phyloP scores from a whole-genome alignment of 2,113 vertebrate genomes.

The Poeciliopsis occidentalis region DNA sequence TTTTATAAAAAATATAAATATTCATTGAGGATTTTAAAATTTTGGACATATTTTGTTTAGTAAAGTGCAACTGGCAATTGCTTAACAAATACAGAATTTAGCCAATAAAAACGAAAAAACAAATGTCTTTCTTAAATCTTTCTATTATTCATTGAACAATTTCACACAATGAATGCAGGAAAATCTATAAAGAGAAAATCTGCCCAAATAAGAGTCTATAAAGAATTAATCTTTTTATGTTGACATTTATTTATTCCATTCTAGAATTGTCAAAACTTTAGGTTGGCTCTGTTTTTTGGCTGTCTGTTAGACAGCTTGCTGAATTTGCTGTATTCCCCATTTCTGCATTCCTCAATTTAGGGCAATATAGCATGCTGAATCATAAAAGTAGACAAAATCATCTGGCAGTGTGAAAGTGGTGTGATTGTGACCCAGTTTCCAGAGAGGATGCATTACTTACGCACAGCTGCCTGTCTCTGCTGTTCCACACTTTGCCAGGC shows the following conservation, averaged over 20 bases:
- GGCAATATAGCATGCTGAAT: constrained; percentile 41
- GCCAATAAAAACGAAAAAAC: not conserved
- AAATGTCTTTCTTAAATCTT: not conserved
- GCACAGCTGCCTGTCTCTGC: constrained; percentile 66
- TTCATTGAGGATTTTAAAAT: too few species aligned
- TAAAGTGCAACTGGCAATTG: not conserved
- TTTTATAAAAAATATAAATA: not conserved
- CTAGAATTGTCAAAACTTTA: not conserved
- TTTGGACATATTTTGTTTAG: too few species aligned
- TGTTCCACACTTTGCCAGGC: constrained; percentile 39
- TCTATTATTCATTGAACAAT: not conserved
- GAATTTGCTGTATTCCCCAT: not conserved
- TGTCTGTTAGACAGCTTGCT: not conserved
- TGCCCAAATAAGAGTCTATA: not conserved
- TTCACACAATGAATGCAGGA: not conserved
- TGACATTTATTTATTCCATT: not conserved
- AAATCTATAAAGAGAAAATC: not conserved
- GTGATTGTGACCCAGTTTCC: constrained; percentile 74
- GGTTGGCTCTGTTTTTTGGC: not conserved
- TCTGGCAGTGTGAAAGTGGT: constrained; percentile 53
- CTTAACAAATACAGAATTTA: not conserved
- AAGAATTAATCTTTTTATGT: too few species aligned
- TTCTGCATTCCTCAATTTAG: not conserved
- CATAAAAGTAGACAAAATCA: constrained; percentile 50
- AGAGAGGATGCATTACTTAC: constrained; percentile 63